Evolutionary conservation across 2,888 invertebrate species (phyloP).

Genomic region (Apamea anceps): DNA sequence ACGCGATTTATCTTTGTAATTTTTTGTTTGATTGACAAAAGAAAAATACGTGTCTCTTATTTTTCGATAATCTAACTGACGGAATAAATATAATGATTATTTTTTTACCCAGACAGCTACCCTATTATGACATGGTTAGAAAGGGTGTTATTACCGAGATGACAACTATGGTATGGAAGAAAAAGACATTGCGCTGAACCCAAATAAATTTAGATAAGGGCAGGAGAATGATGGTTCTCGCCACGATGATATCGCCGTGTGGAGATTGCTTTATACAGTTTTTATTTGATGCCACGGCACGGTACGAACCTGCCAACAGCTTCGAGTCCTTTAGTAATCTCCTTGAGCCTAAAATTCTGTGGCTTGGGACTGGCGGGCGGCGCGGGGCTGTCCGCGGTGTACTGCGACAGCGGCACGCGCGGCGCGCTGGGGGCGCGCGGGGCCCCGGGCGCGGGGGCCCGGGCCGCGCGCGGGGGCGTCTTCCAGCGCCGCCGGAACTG

Average conservation of each 20-base stretch:
- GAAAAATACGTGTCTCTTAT: too few species aligned
- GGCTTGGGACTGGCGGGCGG: slow-evolving; percentile 56
- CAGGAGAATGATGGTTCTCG: neutral
- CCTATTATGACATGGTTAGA: too few species aligned
- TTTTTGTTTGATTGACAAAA: too few species aligned
- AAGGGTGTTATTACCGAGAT: too few species aligned
- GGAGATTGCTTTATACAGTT: neutral
- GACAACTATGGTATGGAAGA: too few species aligned
- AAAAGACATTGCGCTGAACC: too few species aligned
- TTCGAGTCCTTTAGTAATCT: slow-evolving; percentile 97
- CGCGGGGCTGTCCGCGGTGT: neutral
- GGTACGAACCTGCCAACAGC: slow-evolving; percentile 92
- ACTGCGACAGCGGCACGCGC: slow-evolving; percentile 91
- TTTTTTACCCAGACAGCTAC: too few species aligned
- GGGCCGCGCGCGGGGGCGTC: slow-evolving; percentile 92
- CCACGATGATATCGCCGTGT: neutral
- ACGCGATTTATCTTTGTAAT: too few species aligned
- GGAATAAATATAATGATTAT: too few species aligned
- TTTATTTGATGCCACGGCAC: neutral
- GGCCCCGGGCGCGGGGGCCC: slow-evolving; percentile 79
- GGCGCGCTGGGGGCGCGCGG: slow-evolving; percentile 91
- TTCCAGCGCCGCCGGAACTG: slow-evolving; percentile 95
- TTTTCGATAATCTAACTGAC: too few species aligned
- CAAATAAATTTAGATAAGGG: too few species aligned
- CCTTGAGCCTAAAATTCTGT: slow-evolving; percentile 90